These are phyloP conservation scores for Dendropsophus ebraccatus DNA, from an alignment of 2,113 vertebrate species.

Conservation along the genomic window DNA sequence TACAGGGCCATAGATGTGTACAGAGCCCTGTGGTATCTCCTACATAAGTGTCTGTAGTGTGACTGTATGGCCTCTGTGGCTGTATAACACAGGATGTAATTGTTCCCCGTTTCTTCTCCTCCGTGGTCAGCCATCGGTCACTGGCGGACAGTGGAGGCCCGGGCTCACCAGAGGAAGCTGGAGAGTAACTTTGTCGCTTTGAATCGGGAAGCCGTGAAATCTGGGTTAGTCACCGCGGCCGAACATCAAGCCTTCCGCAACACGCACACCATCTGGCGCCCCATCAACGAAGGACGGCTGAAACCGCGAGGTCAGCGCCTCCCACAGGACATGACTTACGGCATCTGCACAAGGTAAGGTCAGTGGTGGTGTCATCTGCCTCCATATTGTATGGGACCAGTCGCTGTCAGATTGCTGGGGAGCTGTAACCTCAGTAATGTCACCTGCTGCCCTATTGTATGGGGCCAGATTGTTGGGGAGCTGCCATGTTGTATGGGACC, in stretches of 20 bases:
- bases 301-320: constrained; percentile 43
- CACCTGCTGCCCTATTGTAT: neutral
- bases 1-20: too few species aligned
- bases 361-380: neutral
- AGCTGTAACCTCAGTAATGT: neutral
- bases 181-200: constrained; percentile 77
- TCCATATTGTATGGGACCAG: neutral
- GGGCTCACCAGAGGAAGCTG: constrained; percentile 51
- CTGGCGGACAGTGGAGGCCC: constrained; percentile 71
- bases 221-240: constrained; percentile 74
- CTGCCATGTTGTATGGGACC: too few species aligned
- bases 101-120: neutral
- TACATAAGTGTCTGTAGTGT: too few species aligned
- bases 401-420: too few species aligned
- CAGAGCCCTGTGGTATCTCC: too few species aligned
- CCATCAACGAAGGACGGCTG: constrained; percentile 2
- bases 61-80: too few species aligned
- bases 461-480: too few species aligned
- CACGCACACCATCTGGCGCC: constrained; percentile 67
- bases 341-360: constrained; percentile 75
- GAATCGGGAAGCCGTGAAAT: constrained; percentile 77
- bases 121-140: constrained; percentile 82
- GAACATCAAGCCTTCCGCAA: constrained; percentile 79
- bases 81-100: too few species aligned
- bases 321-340: constrained; percentile 70